Conservation (phyloP, 2,888 invertebrate genomes). For the Rotaria socialis region DNA sequence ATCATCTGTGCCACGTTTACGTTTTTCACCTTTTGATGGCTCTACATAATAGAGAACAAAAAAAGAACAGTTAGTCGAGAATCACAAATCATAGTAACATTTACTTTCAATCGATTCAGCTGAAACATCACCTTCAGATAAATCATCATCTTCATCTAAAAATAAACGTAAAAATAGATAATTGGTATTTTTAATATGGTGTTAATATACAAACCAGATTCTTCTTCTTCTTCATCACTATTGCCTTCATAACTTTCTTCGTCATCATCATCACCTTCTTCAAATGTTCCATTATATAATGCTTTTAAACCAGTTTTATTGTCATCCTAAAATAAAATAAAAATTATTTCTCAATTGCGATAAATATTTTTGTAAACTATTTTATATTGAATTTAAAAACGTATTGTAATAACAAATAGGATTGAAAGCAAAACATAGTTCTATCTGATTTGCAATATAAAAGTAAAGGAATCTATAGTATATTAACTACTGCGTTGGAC, state of each 20-base stretch:
- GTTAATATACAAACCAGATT: neutral
- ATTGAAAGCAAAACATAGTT: no score
- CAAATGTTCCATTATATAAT: slow-evolving; percentile 16
- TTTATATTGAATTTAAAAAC: no score
- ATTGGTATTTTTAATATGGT: neutral
- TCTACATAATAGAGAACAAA: neutral
- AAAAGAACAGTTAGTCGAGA: no score
- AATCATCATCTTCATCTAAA: slow-evolving; percentile 30
- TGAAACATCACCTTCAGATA: neutral
- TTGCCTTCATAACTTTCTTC: slow-evolving; percentile 14
- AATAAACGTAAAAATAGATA: neutral
- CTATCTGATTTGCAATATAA: no score
- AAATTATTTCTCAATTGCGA: no score
- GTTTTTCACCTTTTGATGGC: slow-evolving; percentile 18
- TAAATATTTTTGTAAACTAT: no score
- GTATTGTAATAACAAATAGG: no score
- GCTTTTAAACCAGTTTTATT: slow-evolving; percentile 29
- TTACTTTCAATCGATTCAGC: slow-evolving; percentile 4
- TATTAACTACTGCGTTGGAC: no score
- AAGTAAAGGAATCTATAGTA: no score
- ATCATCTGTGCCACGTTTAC: neutral
- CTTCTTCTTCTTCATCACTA: slow-evolving; percentile 31
- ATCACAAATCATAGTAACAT: neutral
- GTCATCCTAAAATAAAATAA: neutral
- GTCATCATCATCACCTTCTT: slow-evolving; percentile 33